Evolutionary conservation across 1,140 invertebrate genomes (phyloP), one percentile per base, ranked within the genome.

Genomic region (Drosophila sp.): DNA sequence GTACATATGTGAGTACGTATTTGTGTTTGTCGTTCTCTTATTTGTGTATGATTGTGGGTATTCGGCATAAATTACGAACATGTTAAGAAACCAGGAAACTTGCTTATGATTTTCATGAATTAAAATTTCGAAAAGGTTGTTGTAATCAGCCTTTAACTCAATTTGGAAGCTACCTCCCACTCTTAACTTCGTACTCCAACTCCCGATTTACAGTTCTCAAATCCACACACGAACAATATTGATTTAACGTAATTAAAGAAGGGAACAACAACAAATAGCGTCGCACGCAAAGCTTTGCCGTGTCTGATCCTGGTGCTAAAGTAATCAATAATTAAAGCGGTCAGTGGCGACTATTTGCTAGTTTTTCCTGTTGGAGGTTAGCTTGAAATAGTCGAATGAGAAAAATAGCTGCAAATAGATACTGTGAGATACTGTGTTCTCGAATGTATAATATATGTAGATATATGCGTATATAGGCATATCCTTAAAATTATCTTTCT

Each of bases 211-310:
- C 60, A 60, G 40, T 70, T 66, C 61, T 62, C 44, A 25, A 63
- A 41, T 44, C 30, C 60, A 72, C 44, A 66, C 62, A 50, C 61
- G 17, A 11, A 6, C 35, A 73, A 75, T 75, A 75, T 75, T 64
- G 72, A 75, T 75, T 75, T 74, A 67, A 57, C 60, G 72, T 74
- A 75, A 75, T 75, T 67, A 75, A 75, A 72, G 70, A 61, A 67
- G 17, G 23, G 38, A 67, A 44, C 40, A 54, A 57, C 62, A 74
- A 73, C 66, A 74, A 74, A 75, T 66, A 67, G 56, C 67, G 72
- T 67, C 71, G 57, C 57, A 50, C 40, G 25, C 30, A 40, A 62
- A 56, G 44, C 70, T 67, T 38, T 35, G 41, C 7, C 30, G 5
- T 25, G 23, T 4, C 5, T 47, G 25, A 35, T 47, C 33, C 60